A percentile compares a stretch with the other conserved stretches of the same genome.
These are phyloP conservation scores for Adelphocoris suturalis DNA, from an alignment of 2,888 invertebrate species.

Conservation along the genomic window DNA sequence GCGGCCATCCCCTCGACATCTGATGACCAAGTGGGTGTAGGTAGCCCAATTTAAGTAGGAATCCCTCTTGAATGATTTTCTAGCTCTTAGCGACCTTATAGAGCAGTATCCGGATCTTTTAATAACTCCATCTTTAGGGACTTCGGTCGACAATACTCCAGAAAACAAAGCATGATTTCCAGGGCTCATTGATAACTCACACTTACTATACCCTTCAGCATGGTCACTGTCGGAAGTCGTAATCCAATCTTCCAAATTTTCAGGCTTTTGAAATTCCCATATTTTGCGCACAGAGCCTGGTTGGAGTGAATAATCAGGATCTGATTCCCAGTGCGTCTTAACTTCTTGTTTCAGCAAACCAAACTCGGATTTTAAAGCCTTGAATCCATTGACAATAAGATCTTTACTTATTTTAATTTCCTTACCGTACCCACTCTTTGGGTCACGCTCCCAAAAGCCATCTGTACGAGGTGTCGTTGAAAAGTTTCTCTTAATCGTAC, in stretches of 20 bases:
- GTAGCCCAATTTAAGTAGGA: constrained; percentile 86
- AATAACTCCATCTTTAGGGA: constrained; percentile 89
- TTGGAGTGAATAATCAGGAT: constrained; percentile 81
- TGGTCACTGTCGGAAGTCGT: constrained; percentile 90
- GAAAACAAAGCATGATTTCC: constrained; percentile 86
- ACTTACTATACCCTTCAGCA: constrained; percentile 83
- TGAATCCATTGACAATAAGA: constrained; percentile 83
- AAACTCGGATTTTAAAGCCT: constrained; percentile 84
- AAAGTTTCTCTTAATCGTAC: neutral
- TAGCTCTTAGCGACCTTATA: constrained; percentile 84
- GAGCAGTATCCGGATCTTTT: constrained; percentile 91
- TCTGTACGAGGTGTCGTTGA: constrained; percentile 72
- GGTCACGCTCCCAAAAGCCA: constrained; percentile 82
- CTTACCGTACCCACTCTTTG: constrained; percentile 83
- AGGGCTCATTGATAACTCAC: constrained; percentile 80
- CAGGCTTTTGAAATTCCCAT: constrained; percentile 71
- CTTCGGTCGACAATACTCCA: constrained; percentile 84
- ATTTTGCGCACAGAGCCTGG: constrained; percentile 79
- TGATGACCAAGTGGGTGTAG: constrained; percentile 88
- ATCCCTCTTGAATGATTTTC: constrained; percentile 91
- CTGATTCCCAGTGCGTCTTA: constrained; percentile 83
- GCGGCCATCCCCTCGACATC: constrained; percentile 95
- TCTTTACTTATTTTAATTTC: constrained; percentile 77
- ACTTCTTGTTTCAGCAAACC: constrained; percentile 84
- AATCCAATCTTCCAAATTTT: constrained; percentile 85